phyloP scores from a whole-genome alignment of 2,113 vertebrate species.

The Maccullochella peelii region DNA sequence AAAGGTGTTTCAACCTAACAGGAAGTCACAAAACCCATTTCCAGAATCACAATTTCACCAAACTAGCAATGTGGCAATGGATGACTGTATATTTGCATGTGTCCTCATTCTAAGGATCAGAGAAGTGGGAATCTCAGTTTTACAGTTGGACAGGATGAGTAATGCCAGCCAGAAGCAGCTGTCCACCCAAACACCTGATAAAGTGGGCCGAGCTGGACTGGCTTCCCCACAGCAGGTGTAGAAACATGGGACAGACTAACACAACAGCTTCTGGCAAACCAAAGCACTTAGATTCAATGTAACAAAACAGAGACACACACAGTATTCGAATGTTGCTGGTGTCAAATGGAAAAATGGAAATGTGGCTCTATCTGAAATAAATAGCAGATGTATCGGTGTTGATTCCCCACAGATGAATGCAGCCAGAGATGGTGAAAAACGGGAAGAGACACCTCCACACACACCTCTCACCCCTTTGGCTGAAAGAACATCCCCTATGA shows the following conservation, averaged over 20 bases:
- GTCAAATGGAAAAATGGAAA: too few relatives aligned
- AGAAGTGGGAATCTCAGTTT: neutral
- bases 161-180: neutral
- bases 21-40: neutral
- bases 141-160: neutral
- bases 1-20: neutral
- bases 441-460: slow-evolving; percentile 15
- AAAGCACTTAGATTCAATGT: neutral
- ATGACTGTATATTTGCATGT: neutral
- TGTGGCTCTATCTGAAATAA: slow-evolving; percentile 19
- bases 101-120: neutral
- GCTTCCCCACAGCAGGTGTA: neutral
- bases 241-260: neutral
- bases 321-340: neutral
- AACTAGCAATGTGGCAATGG: neutral
- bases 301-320: slow-evolving; percentile 1
- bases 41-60: neutral
- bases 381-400: neutral
- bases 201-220: neutral
- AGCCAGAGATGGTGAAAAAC: neutral
- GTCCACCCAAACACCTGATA: slow-evolving; percentile 4
- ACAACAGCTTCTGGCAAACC: neutral
- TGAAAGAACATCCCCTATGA: slow-evolving; percentile 34
- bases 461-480: neutral
- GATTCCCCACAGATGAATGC: neutral